Conservation (phyloP, 1,140 invertebrate species). For the Drosophila azteca region DNA sequence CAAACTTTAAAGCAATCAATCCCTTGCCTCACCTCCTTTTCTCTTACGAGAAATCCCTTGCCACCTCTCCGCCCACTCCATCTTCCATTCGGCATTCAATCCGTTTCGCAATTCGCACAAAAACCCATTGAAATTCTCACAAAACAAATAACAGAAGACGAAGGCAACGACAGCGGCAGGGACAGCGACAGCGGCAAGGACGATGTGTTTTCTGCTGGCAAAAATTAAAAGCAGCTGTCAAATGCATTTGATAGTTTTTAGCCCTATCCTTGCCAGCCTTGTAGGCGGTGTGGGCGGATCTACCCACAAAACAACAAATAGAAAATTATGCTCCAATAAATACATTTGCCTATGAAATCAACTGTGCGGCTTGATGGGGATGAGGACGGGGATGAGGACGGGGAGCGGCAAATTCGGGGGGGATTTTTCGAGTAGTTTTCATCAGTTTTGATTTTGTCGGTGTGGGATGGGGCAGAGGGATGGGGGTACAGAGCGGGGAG, state of each 20-base stretch:
- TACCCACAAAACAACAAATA: constrained; percentile 61
- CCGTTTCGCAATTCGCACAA: constrained; percentile 30
- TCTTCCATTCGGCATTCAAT: constrained; percentile 9
- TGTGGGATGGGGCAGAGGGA: background rate
- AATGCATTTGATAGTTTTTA: constrained; percentile 74
- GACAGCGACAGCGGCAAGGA: too few species aligned
- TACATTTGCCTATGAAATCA: constrained; percentile 58
- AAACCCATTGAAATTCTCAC: constrained; percentile 32
- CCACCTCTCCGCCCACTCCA: too few species aligned
- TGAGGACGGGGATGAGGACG: background rate
- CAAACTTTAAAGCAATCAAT: constrained; percentile 38
- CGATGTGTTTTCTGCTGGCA: constrained; percentile 30
- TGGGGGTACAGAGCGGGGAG: background rate
- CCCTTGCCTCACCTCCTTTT: background rate
- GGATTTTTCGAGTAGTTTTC: constrained; percentile 62
- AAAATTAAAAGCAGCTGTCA: constrained; percentile 76
- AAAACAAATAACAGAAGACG: constrained; percentile 30
- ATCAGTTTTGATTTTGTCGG: constrained; percentile 57
- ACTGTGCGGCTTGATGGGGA: background rate
- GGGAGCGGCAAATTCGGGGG: constrained; percentile 20
- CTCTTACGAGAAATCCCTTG: background rate
- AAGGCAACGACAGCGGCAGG: background rate
- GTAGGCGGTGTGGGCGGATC: background rate
- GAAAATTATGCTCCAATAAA: constrained; percentile 80
- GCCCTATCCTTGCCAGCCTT: constrained; percentile 7